phyloP scores from a whole-genome alignment of 2,113 vertebrate genomes.

The Myrmecophaga tridactyla region DNA sequence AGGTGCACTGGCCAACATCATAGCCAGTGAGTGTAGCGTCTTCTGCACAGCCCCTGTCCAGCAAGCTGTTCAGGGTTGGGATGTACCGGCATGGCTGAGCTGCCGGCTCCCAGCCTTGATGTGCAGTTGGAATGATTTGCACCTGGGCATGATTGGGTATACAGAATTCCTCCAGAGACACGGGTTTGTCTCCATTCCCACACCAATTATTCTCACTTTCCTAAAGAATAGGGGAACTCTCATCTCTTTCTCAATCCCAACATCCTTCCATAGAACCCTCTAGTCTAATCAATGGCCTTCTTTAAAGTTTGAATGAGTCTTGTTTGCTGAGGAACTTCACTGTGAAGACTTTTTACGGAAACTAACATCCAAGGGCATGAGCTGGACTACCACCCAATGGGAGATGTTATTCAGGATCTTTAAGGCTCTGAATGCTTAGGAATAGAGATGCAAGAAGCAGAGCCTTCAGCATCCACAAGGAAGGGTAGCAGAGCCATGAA shows the following conservation, averaged over 20 bases:
- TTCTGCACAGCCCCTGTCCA: background rate
- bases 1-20: background rate
- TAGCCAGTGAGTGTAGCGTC: no score
- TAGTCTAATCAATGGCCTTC: background rate
- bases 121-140: background rate
- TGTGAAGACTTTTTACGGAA: background rate
- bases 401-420: background rate
- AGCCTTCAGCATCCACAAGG: background rate
- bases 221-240: background rate
- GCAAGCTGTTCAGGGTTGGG: background rate
- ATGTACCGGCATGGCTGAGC: no score
- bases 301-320: background rate
- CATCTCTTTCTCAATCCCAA: background rate
- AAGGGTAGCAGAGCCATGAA: background rate
- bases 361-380: background rate
- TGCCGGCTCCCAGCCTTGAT: background rate
- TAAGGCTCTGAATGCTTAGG: background rate
- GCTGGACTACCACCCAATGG: no score
- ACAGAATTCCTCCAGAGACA: background rate
- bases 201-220: background rate
- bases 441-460: background rate
- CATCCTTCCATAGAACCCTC: background rate
- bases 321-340: background rate
- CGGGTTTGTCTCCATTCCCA: background rate
- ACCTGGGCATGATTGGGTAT: fast-evolving